Base-by-base conservation (phyloP, 2,888 invertebrate genomes). In the Sturmia bella region DNA sequence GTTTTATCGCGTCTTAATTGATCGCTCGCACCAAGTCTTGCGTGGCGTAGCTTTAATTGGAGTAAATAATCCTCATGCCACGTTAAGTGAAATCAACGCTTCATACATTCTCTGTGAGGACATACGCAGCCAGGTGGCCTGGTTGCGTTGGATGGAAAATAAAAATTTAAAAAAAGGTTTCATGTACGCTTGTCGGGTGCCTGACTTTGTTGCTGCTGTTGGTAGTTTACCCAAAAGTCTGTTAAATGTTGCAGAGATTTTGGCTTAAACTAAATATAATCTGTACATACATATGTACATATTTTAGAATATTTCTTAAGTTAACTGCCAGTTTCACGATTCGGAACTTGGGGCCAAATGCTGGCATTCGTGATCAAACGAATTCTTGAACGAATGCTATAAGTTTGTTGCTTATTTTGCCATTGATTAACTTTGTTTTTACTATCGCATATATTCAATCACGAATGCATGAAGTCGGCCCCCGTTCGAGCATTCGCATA, bases 1-100 rank as follows among this genome's bases (percentile, higher is more conserved):
- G 48, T 92, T 89, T 84, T 94, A 92, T 91, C 93, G 93, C 86
- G 89, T 93, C 3, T 86, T 93, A 43, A 91, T 93, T 83, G 92
- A 93, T 80, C 76, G 82, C n/a, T 88, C 89, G 4, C 19, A 61
- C 32, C 57, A 72, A 6, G 83, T 85, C 32, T 15, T 87, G 21
- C 87, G 89, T 21, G 94, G 93, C 1, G 88, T 93, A 24, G 93
- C 92, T 4, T 88, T 94, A 66, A 85, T 94, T 13, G 92, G 92
- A 2, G 89, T 89, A 0, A 91, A 91, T 85, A 89, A 91, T 88
- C 89, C 90, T 1, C 86, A 89, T 82, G 85, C 86, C 39, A 87
- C 87, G 0, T 74, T 87, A n/a, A 57, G 83, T 12, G 85, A 90
- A 76, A 87, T 88, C 21, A 45, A 45, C 15, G 19, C 56, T 32